A percentile compares a stretch with the other conserved stretches of the same genome.
phyloP scores from a whole-genome alignment of 2,113 vertebrate genomes.

The Dasyurus viverrinus region DNA sequence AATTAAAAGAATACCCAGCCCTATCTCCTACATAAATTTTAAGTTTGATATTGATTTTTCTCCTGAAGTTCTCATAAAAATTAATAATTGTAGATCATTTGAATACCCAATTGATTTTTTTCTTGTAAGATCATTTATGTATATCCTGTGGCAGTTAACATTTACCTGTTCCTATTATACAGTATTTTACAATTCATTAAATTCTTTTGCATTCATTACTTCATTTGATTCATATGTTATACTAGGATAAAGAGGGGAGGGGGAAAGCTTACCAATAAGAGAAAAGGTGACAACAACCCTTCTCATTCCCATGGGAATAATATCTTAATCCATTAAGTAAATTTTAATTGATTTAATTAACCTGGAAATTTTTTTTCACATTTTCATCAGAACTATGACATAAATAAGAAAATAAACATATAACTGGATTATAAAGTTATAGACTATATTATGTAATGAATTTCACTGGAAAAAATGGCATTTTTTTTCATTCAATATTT shows the following conservation, averaged over 20 bases:
- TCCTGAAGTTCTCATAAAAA: conserved; percentile 50
- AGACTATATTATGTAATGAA: conserved; percentile 68
- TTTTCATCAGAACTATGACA: conserved; percentile 63
- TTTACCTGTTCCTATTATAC: not conserved
- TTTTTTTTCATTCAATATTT: conserved; percentile 63
- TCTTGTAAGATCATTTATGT: not conserved
- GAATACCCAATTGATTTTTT: not conserved
- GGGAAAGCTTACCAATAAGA: conserved; percentile 27
- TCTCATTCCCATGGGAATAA: conserved; percentile 60
- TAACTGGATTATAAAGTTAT: conserved; percentile 64
- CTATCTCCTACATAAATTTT: conserved; percentile 54
- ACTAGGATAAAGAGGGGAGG: not conserved
- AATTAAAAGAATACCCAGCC: conserved; percentile 54
- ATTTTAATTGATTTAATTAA: conserved; percentile 66
- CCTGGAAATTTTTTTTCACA: conserved; percentile 60
- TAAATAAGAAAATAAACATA: conserved; percentile 71
- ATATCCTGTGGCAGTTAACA: not conserved
- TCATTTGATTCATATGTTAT: conserved; percentile 35
- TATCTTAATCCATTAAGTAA: conserved; percentile 47
- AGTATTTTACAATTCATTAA: conserved; percentile 25
- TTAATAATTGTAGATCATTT: conserved; percentile 36
- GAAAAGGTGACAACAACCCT: not conserved
- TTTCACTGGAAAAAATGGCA: conserved; percentile 63
- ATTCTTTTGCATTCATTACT: conserved; percentile 44
- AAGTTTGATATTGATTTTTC: not conserved